Evolutionary conservation across 2,797 vertebrate species (phyloP).

Genomic region (Gephyroberyx darwinii): DNA sequence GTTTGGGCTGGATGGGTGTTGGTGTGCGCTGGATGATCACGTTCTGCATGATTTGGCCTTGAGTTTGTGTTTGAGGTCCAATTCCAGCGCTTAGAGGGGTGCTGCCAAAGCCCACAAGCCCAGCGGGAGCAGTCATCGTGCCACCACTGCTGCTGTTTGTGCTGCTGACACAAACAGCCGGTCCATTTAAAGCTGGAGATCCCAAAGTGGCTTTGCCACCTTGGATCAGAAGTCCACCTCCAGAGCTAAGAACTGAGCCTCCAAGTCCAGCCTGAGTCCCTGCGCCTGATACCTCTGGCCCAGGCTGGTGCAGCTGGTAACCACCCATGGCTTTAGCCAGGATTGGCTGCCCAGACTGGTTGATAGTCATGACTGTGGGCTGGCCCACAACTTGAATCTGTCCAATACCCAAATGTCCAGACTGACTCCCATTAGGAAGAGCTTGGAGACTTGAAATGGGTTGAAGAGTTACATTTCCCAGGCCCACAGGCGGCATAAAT

Average conservation of each 20-base stretch:
- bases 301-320: conserved; percentile 89
- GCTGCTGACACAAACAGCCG: conserved; percentile 86
- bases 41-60: conserved; percentile 87
- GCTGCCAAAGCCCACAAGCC: conserved; percentile 80
- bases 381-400: conserved; percentile 97
- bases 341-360: conserved; percentile 89
- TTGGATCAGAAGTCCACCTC: conserved; percentile 90
- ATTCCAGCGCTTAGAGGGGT: conserved; percentile 76
- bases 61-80: conserved; percentile 76
- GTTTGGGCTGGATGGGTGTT: conserved; percentile 97
- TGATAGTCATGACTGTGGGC: conserved; percentile 96
- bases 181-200: conserved; percentile 89
- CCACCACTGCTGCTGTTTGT: conserved; percentile 75
- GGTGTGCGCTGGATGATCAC: conserved; percentile 95
- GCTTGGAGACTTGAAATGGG: conserved; percentile 92
- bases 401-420: conserved; percentile 89
- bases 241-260: conserved; percentile 70
- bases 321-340: conserved; percentile 90
- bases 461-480: conserved; percentile 95
- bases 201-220: conserved; percentile 88
- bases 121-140: conserved; percentile 77
- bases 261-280: conserved; percentile 79
- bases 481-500: conserved; percentile 91
- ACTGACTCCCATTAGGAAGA: conserved; percentile 91
- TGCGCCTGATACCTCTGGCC: conserved; percentile 80